phyloP scores from a whole-genome alignment of 2,113 vertebrate species.

The Hydropotes inermis region DNA sequence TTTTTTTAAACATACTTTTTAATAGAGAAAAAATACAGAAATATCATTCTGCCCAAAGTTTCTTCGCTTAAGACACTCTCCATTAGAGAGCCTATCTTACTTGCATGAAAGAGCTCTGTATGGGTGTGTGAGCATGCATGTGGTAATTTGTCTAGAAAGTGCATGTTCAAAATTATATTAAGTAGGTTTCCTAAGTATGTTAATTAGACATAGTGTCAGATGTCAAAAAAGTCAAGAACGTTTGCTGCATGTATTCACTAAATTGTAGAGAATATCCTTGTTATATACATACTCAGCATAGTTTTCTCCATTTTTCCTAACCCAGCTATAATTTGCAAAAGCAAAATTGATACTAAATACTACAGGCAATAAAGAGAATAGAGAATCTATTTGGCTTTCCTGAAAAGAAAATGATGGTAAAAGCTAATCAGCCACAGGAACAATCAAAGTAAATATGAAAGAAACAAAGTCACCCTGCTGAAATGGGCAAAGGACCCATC shows the following conservation, averaged over 20 bases:
- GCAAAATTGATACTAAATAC: background rate
- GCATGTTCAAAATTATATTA: background rate
- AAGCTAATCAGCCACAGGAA: background rate
- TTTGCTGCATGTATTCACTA: background rate
- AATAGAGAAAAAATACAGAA: slow-evolving; percentile 34
- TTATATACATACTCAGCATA: background rate
- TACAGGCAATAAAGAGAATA: background rate
- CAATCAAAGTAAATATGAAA: background rate
- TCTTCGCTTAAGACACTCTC: background rate
- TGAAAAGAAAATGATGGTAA: background rate
- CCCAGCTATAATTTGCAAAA: background rate
- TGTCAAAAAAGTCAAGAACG: background rate
- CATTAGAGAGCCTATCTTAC: background rate
- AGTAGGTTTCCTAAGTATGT: background rate
- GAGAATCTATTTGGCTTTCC: background rate
- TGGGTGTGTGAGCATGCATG: background rate
- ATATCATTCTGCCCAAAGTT: background rate
- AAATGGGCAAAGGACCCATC: background rate
- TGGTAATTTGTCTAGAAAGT: background rate
- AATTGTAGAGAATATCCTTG: background rate
- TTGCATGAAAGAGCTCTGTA: background rate
- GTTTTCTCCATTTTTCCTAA: background rate
- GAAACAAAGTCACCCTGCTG: background rate
- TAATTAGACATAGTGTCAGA: background rate
- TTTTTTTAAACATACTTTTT: slow-evolving; percentile 35